phyloP scores from a whole-genome alignment of 1,140 invertebrate species.

The Copidosoma floridanum region DNA sequence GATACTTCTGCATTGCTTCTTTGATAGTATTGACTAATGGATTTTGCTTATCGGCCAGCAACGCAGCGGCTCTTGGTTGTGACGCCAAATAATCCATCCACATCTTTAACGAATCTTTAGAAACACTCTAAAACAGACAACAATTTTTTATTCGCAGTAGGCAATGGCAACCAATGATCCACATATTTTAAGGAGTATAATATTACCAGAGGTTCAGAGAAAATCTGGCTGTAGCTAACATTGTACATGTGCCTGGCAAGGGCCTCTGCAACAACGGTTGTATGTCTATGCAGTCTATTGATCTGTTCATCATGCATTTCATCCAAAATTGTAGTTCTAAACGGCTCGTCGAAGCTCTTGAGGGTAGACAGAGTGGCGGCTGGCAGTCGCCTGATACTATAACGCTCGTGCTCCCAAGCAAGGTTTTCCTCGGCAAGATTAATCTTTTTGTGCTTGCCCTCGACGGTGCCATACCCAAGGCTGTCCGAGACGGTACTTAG shows the following conservation, averaged over 20 bases:
- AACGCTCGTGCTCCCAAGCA: slow-evolving; percentile 97
- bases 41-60: slow-evolving; percentile 69
- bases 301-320: slow-evolving; percentile 61
- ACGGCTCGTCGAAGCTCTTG: slow-evolving; percentile 63
- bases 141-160: neutral
- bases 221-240: slow-evolving; percentile 67
- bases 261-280: slow-evolving; percentile 77
- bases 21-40: slow-evolving; percentile 66
- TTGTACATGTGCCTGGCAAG: slow-evolving; percentile 86
- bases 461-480: slow-evolving; percentile 59
- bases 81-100: slow-evolving; percentile 74
- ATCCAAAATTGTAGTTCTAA: slow-evolving; percentile 66
- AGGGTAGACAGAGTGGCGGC: slow-evolving; percentile 88
- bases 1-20: slow-evolving; percentile 73
- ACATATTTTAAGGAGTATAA: neutral
- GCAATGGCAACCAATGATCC: neutral
- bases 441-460: slow-evolving; percentile 94
- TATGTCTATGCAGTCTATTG: slow-evolving; percentile 67
- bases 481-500: slow-evolving; percentile 61
- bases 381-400: slow-evolving; percentile 85
- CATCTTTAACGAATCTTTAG: slow-evolving; percentile 67
- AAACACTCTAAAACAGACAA: slow-evolving; percentile 64
- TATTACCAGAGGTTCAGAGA: slow-evolving; percentile 68
- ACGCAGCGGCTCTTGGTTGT: slow-evolving; percentile 71
- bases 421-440: slow-evolving; percentile 91